Base-by-base conservation (phyloP, 2,113 vertebrate species). In the Nymphicus hollandicus region DNA sequence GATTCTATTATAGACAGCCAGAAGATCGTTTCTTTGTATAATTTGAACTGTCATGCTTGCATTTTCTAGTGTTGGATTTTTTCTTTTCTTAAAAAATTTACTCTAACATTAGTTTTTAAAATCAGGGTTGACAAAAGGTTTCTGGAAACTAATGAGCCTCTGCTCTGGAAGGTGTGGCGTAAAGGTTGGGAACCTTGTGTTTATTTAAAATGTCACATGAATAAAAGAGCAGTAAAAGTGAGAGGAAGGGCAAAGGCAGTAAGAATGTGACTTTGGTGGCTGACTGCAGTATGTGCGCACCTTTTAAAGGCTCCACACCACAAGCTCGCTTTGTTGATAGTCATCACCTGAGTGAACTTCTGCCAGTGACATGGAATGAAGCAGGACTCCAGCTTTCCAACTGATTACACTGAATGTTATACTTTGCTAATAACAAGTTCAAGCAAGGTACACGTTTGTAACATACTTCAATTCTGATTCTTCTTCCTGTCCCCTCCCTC, bases 201-300 rank as follows among this genome's bases (percentile, higher is more conserved):
- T 93, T 89, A 91, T 94, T 69, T 79, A 43, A 44, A 84, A 58
- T 64, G 83, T 79, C 86, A 63, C 66, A 25, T 85, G 82, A 93
- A 84, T 79, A 74, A 81, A 86, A 91, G 69, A 80, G 65, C 79
- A 85, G 47, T 81, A n/a, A 44, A 92, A 94, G 63, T 11, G 31
- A 93, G 73, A 84, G 80, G 80, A 88, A 88, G 88, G 92, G 60
- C 83, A 87, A n/a, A 79, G 37, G 90, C 83, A 39, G 2, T 17
- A 79, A 33, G 80, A 96, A 84, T 86, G 88, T 94, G 93, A 89
- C 92, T 94, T 93, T 88, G 77, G 58, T 77, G 71, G 33, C 50
- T 88, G 90, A 31, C 52, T 88, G 53, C 0, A 1, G 52, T 37
- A 24, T 58, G 44, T 65, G 56, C 1, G 0, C 47, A 46, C 81